phyloP scores from a whole-genome alignment of 2,888 invertebrate species.

The Leptopilina syphax region DNA sequence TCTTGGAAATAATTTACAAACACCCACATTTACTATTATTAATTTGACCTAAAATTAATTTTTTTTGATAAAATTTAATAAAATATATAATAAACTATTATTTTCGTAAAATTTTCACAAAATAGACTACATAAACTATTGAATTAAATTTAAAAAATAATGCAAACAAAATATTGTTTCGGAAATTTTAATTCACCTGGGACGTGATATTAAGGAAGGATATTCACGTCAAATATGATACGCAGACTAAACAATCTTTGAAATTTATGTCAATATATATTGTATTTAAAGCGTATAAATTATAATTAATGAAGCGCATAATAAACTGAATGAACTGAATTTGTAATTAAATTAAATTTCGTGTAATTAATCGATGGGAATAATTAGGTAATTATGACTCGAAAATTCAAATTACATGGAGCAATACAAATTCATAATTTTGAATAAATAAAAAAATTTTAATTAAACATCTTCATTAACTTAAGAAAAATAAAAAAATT shows the following conservation, averaged over 20 bases:
- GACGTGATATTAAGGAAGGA: neutral
- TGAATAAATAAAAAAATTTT: too few relatives aligned
- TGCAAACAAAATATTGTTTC: too few relatives aligned
- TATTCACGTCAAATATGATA: neutral
- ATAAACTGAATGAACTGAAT: constrained; percentile 9
- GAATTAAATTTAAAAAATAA: too few relatives aligned
- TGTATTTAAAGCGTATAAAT: constrained; percentile 8
- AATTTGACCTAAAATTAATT: too few relatives aligned
- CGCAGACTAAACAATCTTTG: neutral
- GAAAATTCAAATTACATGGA: neutral
- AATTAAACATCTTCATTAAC: too few relatives aligned
- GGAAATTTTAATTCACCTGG: neutral
- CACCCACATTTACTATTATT: too few relatives aligned
- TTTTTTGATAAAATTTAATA: too few relatives aligned
- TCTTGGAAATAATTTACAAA: too few relatives aligned
- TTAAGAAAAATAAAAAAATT: too few relatives aligned
- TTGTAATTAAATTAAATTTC: neutral
- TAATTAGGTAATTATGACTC: neutral
- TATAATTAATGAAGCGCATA: constrained; percentile 4
- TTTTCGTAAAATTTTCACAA: too few relatives aligned
- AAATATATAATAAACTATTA: too few relatives aligned
- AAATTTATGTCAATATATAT: constrained; percentile 20
- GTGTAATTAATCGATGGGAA: constrained; percentile 8
- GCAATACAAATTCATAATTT: constrained; percentile 5
- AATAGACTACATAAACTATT: too few relatives aligned